Conservation (phyloP, 2,888 invertebrate genomes). For the Acanthosepion lycidas region DNA sequence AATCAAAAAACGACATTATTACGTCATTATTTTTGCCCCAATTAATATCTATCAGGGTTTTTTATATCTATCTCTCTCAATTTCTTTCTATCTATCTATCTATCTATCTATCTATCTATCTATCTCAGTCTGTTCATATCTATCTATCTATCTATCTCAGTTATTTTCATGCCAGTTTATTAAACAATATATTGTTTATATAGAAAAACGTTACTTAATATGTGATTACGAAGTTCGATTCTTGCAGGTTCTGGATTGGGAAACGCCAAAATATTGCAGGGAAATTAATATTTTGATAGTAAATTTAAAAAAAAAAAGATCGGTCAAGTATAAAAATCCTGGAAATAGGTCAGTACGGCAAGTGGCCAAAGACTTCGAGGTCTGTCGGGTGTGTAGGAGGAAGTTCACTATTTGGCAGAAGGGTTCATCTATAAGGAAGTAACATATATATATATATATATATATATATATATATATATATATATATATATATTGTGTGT, state of each 20-base stretch:
- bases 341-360: not conserved
- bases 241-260: not conserved
- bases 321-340: not conserved
- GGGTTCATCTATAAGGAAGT: not conserved
- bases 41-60: too few relatives aligned
- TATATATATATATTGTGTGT: not conserved
- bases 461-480: not conserved
- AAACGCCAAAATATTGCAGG: not conserved
- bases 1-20: too few relatives aligned
- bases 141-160: not conserved
- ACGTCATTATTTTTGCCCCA: too few relatives aligned
- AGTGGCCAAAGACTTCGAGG: not conserved
- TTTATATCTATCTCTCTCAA: not conserved
- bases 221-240: not conserved
- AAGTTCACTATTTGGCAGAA: not conserved
- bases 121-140: not conserved
- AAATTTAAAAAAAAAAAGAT: not conserved
- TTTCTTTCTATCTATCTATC: not conserved
- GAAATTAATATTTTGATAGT: not conserved
- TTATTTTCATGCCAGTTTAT: not conserved
- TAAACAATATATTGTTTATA: too few relatives aligned
- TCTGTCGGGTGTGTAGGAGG: not conserved
- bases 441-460: not conserved
- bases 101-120: not conserved
- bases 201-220: too few relatives aligned